phyloP scores from a whole-genome alignment of 2,797 vertebrate genomes.

The Lacerta viridis region DNA sequence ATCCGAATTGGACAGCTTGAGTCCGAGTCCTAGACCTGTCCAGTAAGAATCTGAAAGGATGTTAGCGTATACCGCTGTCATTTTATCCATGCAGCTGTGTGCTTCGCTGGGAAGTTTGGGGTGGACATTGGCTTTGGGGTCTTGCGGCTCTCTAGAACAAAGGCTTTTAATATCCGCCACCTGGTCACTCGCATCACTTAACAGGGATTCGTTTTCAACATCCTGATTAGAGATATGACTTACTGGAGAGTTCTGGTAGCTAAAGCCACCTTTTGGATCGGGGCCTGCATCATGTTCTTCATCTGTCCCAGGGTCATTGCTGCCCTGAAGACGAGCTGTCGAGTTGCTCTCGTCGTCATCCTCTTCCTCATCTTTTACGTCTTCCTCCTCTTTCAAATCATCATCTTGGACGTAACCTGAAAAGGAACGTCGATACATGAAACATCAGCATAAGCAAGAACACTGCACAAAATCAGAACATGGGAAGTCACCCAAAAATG shows the following conservation, averaged over 20 bases:
- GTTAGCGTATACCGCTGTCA: constrained; percentile 98
- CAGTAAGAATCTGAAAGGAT: constrained; percentile 98
- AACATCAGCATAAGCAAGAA: constrained; percentile 36
- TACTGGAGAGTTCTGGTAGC: constrained; percentile 95
- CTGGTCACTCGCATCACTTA: constrained; percentile 94
- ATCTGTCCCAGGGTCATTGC: constrained; percentile 90
- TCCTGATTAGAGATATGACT: constrained; percentile 96
- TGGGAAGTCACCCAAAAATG: no score
- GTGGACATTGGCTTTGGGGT: constrained; percentile 80
- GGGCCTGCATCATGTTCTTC: constrained; percentile 90
- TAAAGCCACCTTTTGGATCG: constrained; percentile 93
- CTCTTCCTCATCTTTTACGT: constrained; percentile 89
- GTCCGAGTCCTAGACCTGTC: constrained; percentile 93
- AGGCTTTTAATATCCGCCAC: constrained; percentile 92
- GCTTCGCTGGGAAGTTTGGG: constrained; percentile 88
- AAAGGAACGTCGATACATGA: constrained; percentile 75
- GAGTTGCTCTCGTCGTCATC: constrained; percentile 89
- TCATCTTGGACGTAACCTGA: constrained; percentile 96
- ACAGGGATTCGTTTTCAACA: constrained; percentile 91
- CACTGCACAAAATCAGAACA: neutral
- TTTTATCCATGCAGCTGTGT: constrained; percentile 95
- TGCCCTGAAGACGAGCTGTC: constrained; percentile 88
- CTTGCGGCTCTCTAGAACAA: constrained; percentile 87
- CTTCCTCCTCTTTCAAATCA: constrained; percentile 86
- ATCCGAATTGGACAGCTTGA: constrained; percentile 91